Base-by-base conservation (phyloP, 2,797 vertebrate species). In the Dallia pectoralis region DNA sequence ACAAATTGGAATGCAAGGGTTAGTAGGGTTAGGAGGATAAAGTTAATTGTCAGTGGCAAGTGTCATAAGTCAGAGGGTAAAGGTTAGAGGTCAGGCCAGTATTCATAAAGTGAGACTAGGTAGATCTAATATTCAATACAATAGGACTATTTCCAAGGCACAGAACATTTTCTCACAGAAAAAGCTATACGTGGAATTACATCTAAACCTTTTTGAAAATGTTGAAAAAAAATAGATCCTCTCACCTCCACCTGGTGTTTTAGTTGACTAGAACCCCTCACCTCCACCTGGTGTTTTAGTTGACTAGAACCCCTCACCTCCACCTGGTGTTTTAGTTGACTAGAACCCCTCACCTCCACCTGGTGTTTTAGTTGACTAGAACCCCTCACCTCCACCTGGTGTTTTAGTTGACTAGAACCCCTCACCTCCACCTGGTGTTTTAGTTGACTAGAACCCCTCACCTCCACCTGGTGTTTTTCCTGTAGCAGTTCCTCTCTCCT, bases 331-430 rank as follows among this genome's bases (percentile, higher is more conserved):
- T 53, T 19, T 9, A 53, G 14, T 4, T 40, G 36, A 5, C 9
- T 40, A 40, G 36, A 40, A 0, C 36, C 9, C 36, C 9, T 40
- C 36, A 40, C 36, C 36, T 40, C 1, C n/a, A 61, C 12, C n/a
- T 49, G 48, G 16, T 49, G 19, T 49, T 49, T 49, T 19, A 15
- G 19, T n/a, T 48, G 16, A 48, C 15, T 4, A 2, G 75, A 73
- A 36, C 70, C 19, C 65, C 73, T 61, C 62, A 78, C 22, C n/a
- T 36, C 82, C 77, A 0, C 62, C 64, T n/a, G n/a, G 16, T 22
- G 8, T n/a, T 53, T n/a, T 18, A 51, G 2, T 1, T 51, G 19
- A 51, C 4, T 8, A 2, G 75, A 73, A 36, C 70, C n/a, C 65
- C 72, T 62, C 63, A 78, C 25, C 22, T 40, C 82, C 77, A 0